These are phyloP conservation scores for Charanyca ferruginea DNA, from an alignment of 2,888 invertebrate species.

Conservation along the genomic window DNA sequence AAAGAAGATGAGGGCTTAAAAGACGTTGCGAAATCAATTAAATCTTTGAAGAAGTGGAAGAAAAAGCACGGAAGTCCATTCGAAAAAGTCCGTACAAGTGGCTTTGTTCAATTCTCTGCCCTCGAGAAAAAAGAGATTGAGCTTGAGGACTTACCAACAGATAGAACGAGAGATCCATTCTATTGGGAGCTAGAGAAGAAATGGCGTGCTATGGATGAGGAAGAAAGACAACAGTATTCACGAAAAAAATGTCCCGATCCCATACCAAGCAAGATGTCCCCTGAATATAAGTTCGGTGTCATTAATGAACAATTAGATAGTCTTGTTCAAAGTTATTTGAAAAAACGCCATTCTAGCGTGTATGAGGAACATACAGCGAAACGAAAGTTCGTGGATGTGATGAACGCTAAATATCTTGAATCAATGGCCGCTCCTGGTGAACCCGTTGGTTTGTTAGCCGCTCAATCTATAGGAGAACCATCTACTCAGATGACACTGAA, in stretches of 20 bases:
- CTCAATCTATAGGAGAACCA: conserved; percentile 99
- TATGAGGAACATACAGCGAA: conserved; percentile 80
- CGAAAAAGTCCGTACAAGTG: conserved; percentile 86
- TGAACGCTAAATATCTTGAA: conserved; percentile 94
- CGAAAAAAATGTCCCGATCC: conserved; percentile 94
- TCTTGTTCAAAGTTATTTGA: conserved; percentile 92
- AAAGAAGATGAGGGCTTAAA: conserved; percentile 90
- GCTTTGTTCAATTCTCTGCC: conserved; percentile 92
- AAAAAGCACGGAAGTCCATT: conserved; percentile 88
- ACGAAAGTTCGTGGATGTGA: conserved; percentile 92
- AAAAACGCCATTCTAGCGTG: conserved; percentile 79
- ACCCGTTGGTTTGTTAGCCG: conserved; percentile 98
- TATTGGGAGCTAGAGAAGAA: conserved; percentile 92
- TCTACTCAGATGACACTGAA: conserved; percentile 99
- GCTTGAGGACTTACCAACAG: conserved; percentile 83
- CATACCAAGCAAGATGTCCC: conserved; percentile 92
- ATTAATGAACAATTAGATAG: conserved; percentile 95
- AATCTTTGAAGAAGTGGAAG: conserved; percentile 92
- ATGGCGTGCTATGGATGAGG: conserved; percentile 92
- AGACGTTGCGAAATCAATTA: conserved; percentile 89
- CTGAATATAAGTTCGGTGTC: conserved; percentile 95
- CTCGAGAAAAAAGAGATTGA: conserved; percentile 87
- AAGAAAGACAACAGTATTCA: conserved; percentile 90
- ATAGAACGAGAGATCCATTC: conserved; percentile 91
- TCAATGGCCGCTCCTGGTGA: conserved; percentile 97